Evolutionary conservation across 2,113 vertebrate genomes (phyloP).

Genomic region (Thryonomys swinderianus): DNA sequence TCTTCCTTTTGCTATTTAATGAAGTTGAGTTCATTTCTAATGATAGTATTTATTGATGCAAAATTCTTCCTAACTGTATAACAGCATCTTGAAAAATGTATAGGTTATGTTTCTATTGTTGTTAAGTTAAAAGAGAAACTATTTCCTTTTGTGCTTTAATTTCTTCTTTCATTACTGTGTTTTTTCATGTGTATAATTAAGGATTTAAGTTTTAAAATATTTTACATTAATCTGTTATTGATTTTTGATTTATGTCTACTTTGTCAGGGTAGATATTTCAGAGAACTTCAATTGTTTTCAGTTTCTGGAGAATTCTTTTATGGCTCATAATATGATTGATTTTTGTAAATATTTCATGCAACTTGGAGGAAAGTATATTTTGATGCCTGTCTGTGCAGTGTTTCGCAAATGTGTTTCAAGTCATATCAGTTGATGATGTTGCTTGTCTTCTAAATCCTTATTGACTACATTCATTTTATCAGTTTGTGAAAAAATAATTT

Average conservation of each 20-base stretch:
- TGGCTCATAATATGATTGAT: neutral
- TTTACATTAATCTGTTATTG: neutral
- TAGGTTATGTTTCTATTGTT: neutral
- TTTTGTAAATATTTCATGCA: neutral
- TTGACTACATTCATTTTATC: neutral
- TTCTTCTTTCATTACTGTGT: neutral
- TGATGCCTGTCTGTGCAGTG: neutral
- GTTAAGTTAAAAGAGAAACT: neutral
- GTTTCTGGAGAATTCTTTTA: neutral
- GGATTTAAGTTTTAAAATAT: neutral
- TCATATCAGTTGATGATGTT: neutral
- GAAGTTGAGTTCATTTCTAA: neutral
- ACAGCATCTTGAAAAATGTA: neutral
- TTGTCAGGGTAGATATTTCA: neutral
- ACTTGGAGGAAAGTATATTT: neutral
- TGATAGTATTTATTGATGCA: neutral
- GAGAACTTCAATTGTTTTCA: neutral
- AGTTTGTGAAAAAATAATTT: neutral
- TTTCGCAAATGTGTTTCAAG: neutral
- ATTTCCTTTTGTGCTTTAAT: neutral
- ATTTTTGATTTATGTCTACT: neutral
- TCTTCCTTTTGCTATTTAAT: neutral
- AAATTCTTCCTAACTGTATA: neutral
- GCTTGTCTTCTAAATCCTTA: neutral
- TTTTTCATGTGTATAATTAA: neutral